Base-by-base conservation (phyloP, 1,140 invertebrate genomes). In the silkworm (Bombyx mori) region DNA sequence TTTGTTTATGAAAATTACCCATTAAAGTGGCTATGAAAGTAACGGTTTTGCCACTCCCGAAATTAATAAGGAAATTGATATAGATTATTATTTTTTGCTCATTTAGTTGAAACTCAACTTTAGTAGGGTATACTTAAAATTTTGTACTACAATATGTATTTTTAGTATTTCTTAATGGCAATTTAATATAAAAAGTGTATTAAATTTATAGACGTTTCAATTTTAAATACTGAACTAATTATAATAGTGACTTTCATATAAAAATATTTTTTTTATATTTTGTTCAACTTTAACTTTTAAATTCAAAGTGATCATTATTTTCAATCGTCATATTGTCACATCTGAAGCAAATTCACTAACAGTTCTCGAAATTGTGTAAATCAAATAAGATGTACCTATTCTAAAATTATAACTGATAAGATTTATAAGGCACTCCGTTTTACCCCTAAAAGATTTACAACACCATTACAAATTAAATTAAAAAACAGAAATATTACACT, bases 1-100 rank as follows among this genome's bases (percentile, higher is more conserved):
- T 81, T 85, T 86, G 80, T 86, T 86, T 86, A 85, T 86, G 83
- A 86, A 86, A 86, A 86, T 86, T 82, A 78, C 81, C 80, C 79
- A 86, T 86, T 86, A 86, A 86, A 86, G 81, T 86, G 78, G 80
- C 82, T 81, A 84, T 82, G 75, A 82, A 84, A 82, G 82, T 85
- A 87, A 85, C 76, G 81, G 69, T 84, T 82, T 83, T 77, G 73
- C 74, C 76, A 82, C 79, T 80, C 74, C 66, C 66, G 73, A 84
- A 85, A 87, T 84, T 85, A 87, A 87, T 85, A 85, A 87, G 73
- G 72, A 74, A 87, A 87, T 87, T 87, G 79, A 83, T 86, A 84
- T 75, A 78, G 77, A 83, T 81, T 77, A 74, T 78, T 76, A 51
- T 75, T 75, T 63, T 42, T 12, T 42, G 8, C 46, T 48, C 46